Evolutionary conservation across 2,797 vertebrate species (phyloP), one percentile per base, ranked within the genome.

Genomic region (Buceros bicornis): DNA sequence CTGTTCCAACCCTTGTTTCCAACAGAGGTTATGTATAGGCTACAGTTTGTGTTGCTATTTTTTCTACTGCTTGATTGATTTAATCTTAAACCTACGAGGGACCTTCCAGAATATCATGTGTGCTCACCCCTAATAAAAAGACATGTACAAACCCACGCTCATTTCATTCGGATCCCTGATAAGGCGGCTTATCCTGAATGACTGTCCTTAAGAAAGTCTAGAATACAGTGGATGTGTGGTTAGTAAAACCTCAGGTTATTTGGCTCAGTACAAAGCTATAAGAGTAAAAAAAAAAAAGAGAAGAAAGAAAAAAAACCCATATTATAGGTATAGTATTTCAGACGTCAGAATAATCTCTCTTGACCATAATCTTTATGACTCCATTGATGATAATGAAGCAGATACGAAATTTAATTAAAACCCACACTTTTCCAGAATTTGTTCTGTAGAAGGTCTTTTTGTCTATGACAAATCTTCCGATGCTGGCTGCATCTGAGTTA

Each of bases 1-100:
- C 77, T 37, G 65, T 58, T 87, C 21, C 54, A 82, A 54, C 11
- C 26, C 12, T 45, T 64, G 61, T 40, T 95, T 96, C 35, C 50
- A 70, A 33, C 5, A 31, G 24, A 29, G 58, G 8, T 43, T 79
- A 58, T 71, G 40, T 76, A 25, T 42, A 87, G 50, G 17, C 24
- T 82, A 16, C 28, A 69, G 1, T 72, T 56, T 79, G 28, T 78
- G 18, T 33, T 82, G 10, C 11, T 81, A 2, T 35, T 78, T 74
- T 33, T 45, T 37, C 24, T 76, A 22, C 37, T 80, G 31, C 20
- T 79, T 76, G 50, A 79, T 43, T 65, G 69, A 77, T 65, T 88
- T 73, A 0, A 57, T 88, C 45, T 82, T 58, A 72, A 66, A 90
- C 2, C 11, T 22, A 70, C 16, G 84, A 72, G 21, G 25, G 26